Base-by-base conservation (phyloP, 2,888 invertebrate species). In the Calephelis perditalis region DNA sequence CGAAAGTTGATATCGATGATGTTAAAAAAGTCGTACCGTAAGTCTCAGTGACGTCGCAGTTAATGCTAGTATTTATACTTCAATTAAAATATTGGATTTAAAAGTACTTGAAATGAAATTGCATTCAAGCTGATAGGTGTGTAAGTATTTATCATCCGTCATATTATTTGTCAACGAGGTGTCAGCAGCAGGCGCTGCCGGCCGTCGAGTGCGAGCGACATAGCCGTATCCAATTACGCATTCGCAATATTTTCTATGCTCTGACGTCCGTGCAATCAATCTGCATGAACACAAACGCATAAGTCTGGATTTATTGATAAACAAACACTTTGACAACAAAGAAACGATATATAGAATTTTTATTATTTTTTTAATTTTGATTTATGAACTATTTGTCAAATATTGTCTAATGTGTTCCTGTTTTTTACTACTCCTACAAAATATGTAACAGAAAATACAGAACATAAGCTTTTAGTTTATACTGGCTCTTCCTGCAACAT, bases 161-260 rank as follows among this genome's bases (percentile, higher is more conserved):
- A 84, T 84, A 87, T 87, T 85, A 86, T 86, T 86, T 84, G 86
- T 87, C 85, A 84, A 69, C 73, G 71, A 59, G 73, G 76, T 82
- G 87, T 87, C 87, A 86, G 70, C 72, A 75, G 73, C 86, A 86
- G 79, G 75, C 82, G 76, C 71, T 66, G 72, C 69, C 72, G 73
- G 68, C 64, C 75, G 82, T 79, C 79, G 81, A 78, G 83, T 81
- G 85, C 79, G 77, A 73, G 72, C 79, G 82, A 81, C 83, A 79
- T 78, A 73, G 73, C 74, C 79, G 76, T 79, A 79, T 84, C 86
- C 87, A 88, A 88, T 89, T 87, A 88, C 81, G 76, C 80, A 83
- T 79, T 80, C 82, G 84, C 86, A 84, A 89, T 89, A 87, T 88
- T 88, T 88, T 87, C 85, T 84, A 87, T 84, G 79, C 78, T 76